These are phyloP conservation scores for Tylochromis polylepis DNA, from an alignment of 2,113 vertebrate genomes.

Conservation along the genomic window DNA sequence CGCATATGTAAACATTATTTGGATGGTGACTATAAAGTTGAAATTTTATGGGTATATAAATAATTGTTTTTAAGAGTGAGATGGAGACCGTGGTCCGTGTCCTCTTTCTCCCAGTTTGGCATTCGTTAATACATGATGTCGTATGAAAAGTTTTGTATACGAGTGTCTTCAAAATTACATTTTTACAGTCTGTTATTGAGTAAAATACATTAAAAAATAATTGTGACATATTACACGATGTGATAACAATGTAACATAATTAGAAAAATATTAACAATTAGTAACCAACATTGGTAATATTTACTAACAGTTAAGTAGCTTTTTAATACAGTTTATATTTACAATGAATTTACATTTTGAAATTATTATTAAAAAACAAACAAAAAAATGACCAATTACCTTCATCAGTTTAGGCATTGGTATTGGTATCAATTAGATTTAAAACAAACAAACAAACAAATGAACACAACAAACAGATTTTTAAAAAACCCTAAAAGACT, in stretches of 20 bases:
- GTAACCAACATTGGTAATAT: neutral
- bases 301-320: neutral
- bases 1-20: rapidly evolving
- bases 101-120: neutral
- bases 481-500: neutral
- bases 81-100: neutral
- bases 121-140: neutral
- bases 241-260: neutral
- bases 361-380: neutral
- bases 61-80: neutral
- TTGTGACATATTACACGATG: neutral
- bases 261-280: neutral
- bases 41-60: neutral
- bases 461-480: too few relatives aligned
- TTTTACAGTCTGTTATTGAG: neutral
- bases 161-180: neutral
- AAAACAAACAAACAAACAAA: too few relatives aligned
- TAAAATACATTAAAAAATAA: neutral
- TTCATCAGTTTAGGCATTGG: rapidly evolving
- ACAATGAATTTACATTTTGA: neutral
- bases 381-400: neutral
- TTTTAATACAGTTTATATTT: neutral
- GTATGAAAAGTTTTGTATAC: neutral
- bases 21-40: rapidly evolving
- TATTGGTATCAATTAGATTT: rapidly evolving